Evolutionary conservation across 2,888 invertebrate species (phyloP).

Genomic region (Caenorhabditis becei): DNA sequence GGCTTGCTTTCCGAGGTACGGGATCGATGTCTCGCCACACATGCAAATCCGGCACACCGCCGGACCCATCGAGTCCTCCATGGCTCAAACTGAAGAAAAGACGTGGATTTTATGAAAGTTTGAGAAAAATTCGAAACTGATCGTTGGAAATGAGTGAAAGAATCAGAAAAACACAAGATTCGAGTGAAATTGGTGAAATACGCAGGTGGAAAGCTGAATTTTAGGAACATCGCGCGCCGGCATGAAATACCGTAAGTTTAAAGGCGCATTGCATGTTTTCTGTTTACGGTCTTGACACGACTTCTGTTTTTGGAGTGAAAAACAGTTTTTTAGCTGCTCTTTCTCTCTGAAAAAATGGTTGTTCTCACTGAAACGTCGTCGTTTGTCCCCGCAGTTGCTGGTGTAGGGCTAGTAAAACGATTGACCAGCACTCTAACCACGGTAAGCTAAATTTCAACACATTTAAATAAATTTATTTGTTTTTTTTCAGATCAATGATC

Average conservation of each 20-base stretch:
- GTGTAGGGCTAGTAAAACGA: background rate
- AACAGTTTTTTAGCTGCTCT: too few relatives aligned
- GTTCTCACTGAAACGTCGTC: background rate
- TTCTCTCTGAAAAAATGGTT: slow-evolving; percentile 16
- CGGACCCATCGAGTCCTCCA: slow-evolving; percentile 61
- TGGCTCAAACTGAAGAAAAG: slow-evolving; percentile 6
- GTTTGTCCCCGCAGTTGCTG: background rate
- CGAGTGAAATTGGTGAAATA: background rate
- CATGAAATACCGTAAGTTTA: slow-evolving; percentile 24
- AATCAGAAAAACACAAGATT: too few relatives aligned
- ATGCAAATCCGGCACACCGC: slow-evolving; percentile 84
- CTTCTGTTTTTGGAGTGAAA: slow-evolving; percentile 5
- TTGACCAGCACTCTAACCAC: slow-evolving; percentile 3
- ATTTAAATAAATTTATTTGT: background rate
- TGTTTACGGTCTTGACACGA: slow-evolving; percentile 17
- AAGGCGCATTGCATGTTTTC: slow-evolving; percentile 8
- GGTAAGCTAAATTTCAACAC: background rate
- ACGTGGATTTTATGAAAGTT: background rate
- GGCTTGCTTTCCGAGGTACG: slow-evolving; percentile 65
- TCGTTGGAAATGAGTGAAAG: slow-evolving; percentile 8
- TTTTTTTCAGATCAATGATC: slow-evolving; percentile 22
- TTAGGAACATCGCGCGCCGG: too few relatives aligned
- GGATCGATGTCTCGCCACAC: slow-evolving; percentile 83
- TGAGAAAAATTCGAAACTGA: background rate
- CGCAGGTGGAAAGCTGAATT: background rate